A percentile compares a stretch with the other conserved stretches of the same genome.
Conservation (phyloP, 2,888 invertebrate species). For the Falcaria lacertinaria region DNA sequence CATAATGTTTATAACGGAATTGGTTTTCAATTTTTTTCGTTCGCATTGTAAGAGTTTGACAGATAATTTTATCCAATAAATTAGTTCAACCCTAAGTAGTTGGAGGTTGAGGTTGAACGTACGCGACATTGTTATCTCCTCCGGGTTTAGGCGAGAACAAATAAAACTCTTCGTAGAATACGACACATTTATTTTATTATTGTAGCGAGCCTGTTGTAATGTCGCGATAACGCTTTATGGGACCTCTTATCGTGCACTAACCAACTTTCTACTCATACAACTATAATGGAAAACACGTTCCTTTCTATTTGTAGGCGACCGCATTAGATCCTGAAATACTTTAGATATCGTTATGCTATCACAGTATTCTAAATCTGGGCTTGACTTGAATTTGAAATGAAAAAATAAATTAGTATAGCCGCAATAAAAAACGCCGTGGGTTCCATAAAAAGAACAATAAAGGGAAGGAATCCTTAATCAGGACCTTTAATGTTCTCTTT, state of each 20-base stretch:
- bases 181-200: constrained; percentile 71
- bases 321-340: background rate
- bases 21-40: too few relatives aligned
- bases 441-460: too few relatives aligned
- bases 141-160: constrained; percentile 69
- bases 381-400: too few relatives aligned
- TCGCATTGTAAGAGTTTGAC: background rate
- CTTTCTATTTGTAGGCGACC: background rate
- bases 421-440: too few relatives aligned
- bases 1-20: too few relatives aligned
- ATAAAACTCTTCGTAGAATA: constrained; percentile 74
- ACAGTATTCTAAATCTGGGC: too few relatives aligned
- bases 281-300: background rate
- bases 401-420: too few relatives aligned
- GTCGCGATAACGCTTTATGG: constrained; percentile 70
- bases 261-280: constrained; percentile 52
- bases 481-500: too few relatives aligned
- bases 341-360: too few relatives aligned
- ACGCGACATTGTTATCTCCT: constrained; percentile 74
- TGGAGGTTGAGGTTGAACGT: constrained; percentile 50
- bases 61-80: background rate
- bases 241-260: constrained; percentile 61
- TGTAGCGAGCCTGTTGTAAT: constrained; percentile 55
- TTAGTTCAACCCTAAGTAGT: constrained; percentile 19
- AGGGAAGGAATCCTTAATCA: too few relatives aligned